Evolutionary conservation across 2,888 invertebrate species (phyloP), one percentile per base, ranked within the genome.

Genomic region (Tupiocoris notatus): DNA sequence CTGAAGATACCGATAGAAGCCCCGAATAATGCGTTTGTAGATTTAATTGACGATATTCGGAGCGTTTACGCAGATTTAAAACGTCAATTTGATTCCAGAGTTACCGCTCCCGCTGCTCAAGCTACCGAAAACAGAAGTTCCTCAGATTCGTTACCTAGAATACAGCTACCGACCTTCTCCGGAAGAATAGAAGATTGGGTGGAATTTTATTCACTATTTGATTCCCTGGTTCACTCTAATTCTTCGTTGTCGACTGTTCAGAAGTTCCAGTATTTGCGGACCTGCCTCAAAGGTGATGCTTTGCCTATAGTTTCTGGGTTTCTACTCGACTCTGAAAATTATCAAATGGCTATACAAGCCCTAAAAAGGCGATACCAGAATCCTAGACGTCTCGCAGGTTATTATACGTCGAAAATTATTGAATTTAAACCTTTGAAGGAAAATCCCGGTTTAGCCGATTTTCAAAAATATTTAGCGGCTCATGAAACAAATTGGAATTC

Each of bases 171-270:
- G 7, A 25, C n/a, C n/a, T 73, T 73, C 63, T 63, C 73, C n/a
- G 73, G 73, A 17, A 56, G 62, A 21, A 54, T 73, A 18, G 64
- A 54, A n/a, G 66, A 75, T 23, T 75, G 75, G 75, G 24, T 63
- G 6, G 39, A 56, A 21, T 75, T 66, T 25, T 18, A 25, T 16
- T 58, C 64, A 17, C 20, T 66, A 20, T 75, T 75, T 57, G 66
- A 64, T 17, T 65, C 75, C 1, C 57, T 75, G 57, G 58, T 75
- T 9, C 75, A 75, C 22, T 18, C 24, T 6, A 24, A 75, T 23
- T 23, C 23, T 18, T 22, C 12, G 6, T 17, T 75, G 1, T 56
- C 75, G 6, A 1, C 9, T 1, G 58, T 66, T n/a, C 57, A 75
- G 24, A 75, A 75, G 58, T 65, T 75, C 16, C 75, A 75, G n/a